These are phyloP conservation scores for Sebastolobus altivelis DNA, from an alignment of 2,797 vertebrate genomes.

Conservation along the genomic window DNA sequence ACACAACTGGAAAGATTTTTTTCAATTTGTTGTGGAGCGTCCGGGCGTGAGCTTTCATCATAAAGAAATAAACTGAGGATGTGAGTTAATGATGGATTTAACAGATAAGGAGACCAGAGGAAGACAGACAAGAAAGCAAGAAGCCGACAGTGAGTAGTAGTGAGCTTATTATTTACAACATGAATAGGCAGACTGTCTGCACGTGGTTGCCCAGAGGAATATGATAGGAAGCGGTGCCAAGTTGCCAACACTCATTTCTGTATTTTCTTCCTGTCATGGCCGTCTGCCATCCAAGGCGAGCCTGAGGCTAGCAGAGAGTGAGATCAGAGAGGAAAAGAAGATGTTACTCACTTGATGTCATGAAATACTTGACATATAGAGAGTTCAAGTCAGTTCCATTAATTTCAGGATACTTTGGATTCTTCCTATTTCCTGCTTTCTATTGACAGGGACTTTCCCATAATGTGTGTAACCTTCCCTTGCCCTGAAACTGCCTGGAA, in stretches of 20 bases:
- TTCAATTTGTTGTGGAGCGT: not conserved
- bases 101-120: not conserved
- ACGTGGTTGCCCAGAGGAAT: constrained; percentile 7
- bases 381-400: constrained; percentile 11
- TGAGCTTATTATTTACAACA: not conserved
- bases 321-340: constrained; percentile 29
- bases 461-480: not conserved
- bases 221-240: constrained; percentile 5
- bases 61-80: not conserved
- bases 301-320: constrained; percentile 16
- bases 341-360: constrained; percentile 16
- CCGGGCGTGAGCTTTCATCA: not conserved
- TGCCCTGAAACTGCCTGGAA: not conserved
- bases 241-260: constrained; percentile 4
- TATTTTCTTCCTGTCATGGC: not conserved
- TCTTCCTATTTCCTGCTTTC: not conserved
- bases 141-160: not conserved
- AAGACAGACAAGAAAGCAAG: not conserved
- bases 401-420: not conserved
- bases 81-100: not conserved
- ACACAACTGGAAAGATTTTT: not conserved
- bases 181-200: constrained; percentile 12
- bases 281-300: constrained; percentile 18
- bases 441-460: not conserved
- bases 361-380: constrained; percentile 25